Evolutionary conservation across 2,888 invertebrate genomes (phyloP).

Genomic region (Germaria angustata): DNA sequence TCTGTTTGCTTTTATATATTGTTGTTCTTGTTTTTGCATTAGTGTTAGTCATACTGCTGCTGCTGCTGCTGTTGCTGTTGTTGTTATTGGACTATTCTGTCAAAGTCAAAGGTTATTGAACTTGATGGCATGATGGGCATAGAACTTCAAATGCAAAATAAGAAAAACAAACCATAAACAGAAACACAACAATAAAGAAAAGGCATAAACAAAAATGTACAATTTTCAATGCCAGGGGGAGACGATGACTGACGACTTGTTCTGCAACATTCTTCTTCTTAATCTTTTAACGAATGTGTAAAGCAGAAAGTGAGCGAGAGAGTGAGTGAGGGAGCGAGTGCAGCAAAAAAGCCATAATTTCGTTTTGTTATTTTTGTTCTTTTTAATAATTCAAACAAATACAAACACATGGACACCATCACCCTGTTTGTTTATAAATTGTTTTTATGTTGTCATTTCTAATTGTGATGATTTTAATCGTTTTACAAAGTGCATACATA

Average conservation of each 20-base stretch:
- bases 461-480: conserved; percentile 13
- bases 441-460: background rate
- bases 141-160: conserved; percentile 72
- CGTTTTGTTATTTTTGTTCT: background rate
- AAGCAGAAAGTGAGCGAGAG: background rate
- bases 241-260: conserved; percentile 55
- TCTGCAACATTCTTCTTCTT: conserved; percentile 59
- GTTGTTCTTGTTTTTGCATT: conserved; percentile 28
- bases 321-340: background rate
- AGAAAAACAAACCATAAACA: conserved; percentile 34
- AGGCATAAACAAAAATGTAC: conserved; percentile 42
- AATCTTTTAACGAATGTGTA: background rate
- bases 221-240: conserved; percentile 76
- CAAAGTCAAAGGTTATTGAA: conserved; percentile 77
- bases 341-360: conserved; percentile 1
- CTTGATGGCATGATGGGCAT: conserved; percentile 65
- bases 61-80: conserved; percentile 26
- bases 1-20: conserved; percentile 21
- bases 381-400: conserved; percentile 19
- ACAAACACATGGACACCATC: background rate
- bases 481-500: background rate
- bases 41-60: conserved; percentile 47
- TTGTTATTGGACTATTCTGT: conserved; percentile 48
- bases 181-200: background rate
- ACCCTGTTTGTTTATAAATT: background rate